Percentiles rank a stretch among this genome's conserved stretches.
Evolutionary conservation across 2,797 vertebrate genomes (phyloP).

Genomic region (Ataeniobius toweri): DNA sequence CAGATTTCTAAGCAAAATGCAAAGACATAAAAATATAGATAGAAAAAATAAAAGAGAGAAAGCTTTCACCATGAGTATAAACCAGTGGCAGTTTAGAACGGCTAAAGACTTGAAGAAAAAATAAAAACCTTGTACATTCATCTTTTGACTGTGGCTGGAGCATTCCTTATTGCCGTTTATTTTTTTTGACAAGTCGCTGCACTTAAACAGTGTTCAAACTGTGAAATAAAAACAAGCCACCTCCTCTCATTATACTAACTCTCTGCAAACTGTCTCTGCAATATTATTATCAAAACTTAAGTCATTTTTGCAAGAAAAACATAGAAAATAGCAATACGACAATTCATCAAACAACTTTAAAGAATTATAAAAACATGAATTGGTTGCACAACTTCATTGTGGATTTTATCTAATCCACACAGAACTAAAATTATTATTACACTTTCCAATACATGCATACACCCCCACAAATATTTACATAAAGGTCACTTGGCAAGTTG

Average conservation of each 20-base stretch:
- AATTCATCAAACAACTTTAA: too few relatives aligned
- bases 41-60: background rate
- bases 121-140: constrained; percentile 52
- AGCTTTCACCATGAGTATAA: background rate
- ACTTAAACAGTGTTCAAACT: constrained; percentile 9
- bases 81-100: constrained; percentile 1
- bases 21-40: constrained; percentile 22
- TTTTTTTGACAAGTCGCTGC: background rate
- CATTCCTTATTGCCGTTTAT: constrained; percentile 58
- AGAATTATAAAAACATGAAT: background rate
- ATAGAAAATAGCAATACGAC: background rate
- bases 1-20: constrained; percentile 14
- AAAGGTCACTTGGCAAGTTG: background rate
- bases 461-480: background rate
- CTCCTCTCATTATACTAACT: constrained; percentile 3
- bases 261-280: constrained; percentile 11
- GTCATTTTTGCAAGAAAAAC: background rate
- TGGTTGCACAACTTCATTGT: background rate
- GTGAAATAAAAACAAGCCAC: constrained; percentile 13
- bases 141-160: constrained; percentile 43
- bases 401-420: background rate
- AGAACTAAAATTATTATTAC: background rate
- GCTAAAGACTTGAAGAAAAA: constrained; percentile 23
- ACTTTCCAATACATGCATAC: background rate
- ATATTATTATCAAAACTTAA: background rate